Percentiles rank a stretch among this genome's conserved stretches.
Evolutionary conservation across 2,888 invertebrate species (phyloP).

Genomic region (Lycaena phlaeas): DNA sequence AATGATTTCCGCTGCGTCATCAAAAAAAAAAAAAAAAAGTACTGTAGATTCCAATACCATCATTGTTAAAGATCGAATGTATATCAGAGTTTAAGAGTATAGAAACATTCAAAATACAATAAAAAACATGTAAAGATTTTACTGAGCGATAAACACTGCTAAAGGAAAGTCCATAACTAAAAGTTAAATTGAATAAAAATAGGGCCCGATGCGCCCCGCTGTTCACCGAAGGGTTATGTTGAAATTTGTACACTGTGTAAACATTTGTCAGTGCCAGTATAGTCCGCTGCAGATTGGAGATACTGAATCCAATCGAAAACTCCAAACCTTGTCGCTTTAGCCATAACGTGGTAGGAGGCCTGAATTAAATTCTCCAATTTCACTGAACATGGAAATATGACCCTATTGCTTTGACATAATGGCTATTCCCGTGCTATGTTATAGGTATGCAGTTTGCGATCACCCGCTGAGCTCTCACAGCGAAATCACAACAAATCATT

Average conservation of each 20-base stretch:
- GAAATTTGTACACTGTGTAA: constrained; percentile 59
- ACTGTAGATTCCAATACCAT: no score
- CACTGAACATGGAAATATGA: constrained; percentile 27
- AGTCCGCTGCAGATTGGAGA: constrained; percentile 59
- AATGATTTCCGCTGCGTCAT: no score
- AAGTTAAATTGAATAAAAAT: constrained; percentile 22
- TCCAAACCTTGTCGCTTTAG: constrained; percentile 64
- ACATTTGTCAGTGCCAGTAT: constrained; percentile 61
- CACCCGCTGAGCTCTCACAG: constrained; percentile 64
- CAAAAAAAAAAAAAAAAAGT: no score
- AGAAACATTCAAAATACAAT: no score
- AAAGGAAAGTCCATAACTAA: constrained; percentile 5
- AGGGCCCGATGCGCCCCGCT: constrained; percentile 23
- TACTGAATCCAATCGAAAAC: constrained; percentile 66
- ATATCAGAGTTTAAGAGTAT: no score
- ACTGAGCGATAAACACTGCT: background rate
- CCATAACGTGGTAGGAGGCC: constrained; percentile 68
- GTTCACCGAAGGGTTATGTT: constrained; percentile 35
- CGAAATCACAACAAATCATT: constrained; percentile 71
- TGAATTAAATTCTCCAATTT: constrained; percentile 51
- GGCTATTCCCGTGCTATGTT: constrained; percentile 30
- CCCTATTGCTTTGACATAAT: constrained; percentile 31
- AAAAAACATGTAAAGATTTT: no score
- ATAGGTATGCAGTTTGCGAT: constrained; percentile 55
- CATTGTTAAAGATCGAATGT: background rate